Conservation (phyloP, 2,797 vertebrate species). For the Malurus splendens region DNA sequence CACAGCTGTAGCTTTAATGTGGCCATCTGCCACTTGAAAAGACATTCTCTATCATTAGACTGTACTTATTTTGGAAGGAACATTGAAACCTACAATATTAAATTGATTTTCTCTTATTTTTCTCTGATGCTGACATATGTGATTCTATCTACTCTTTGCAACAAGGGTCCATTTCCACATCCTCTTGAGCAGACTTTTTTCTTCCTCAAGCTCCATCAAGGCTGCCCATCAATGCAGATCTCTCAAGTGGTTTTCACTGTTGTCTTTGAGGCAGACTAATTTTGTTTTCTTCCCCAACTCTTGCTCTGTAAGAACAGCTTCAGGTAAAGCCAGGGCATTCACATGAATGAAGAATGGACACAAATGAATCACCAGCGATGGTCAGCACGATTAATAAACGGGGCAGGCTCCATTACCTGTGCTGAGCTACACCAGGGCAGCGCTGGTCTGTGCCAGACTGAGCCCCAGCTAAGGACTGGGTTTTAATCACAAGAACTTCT, state of each 20-base stretch:
- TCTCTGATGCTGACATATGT: not conserved
- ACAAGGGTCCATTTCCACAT: conserved; percentile 4
- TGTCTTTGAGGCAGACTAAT: not conserved
- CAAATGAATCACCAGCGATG: not conserved
- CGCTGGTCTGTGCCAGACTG: rapidly evolving
- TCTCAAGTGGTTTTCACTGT: not conserved
- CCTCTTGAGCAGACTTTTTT: not conserved
- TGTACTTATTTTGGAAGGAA: conserved; percentile 40
- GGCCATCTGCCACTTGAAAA: conserved; percentile 55
- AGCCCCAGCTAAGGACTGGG: not conserved
- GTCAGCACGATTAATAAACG: not conserved
- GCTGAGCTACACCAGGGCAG: not conserved
- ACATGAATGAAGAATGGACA: rapidly evolving
- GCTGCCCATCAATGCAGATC: not conserved
- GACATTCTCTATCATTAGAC: conserved; percentile 19
- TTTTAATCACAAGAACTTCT: not conserved
- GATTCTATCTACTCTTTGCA: not conserved
- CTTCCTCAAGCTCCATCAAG: not conserved
- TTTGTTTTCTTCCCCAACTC: not conserved
- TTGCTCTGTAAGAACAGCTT: not conserved
- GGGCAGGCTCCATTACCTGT: not conserved
- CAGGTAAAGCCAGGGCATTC: not conserved
- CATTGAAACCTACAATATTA: conserved; percentile 32
- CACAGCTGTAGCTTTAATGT: conserved; percentile 46
- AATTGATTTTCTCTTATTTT: conserved; percentile 42